Evolutionary conservation across 2,113 vertebrate genomes (phyloP).

Genomic region (Cyprinodon brontotheroides): DNA sequence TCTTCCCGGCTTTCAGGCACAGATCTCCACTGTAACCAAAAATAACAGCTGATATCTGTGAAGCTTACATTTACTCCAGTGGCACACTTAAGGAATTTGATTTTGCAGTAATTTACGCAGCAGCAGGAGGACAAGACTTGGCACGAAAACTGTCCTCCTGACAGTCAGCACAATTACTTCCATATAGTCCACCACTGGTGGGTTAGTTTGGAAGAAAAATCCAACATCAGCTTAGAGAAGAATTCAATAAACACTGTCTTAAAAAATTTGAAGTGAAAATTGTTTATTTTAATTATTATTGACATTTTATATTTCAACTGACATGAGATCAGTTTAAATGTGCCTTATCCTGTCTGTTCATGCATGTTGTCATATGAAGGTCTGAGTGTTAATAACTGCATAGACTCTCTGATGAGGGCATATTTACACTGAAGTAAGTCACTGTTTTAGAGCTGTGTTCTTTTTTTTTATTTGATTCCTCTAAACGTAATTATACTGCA

Average conservation of each 20-base stretch:
- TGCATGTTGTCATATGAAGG: conserved; percentile 23
- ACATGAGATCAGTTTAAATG: not conserved
- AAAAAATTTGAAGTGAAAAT: not conserved
- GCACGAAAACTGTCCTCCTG: conserved; percentile 19
- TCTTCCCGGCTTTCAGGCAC: not conserved
- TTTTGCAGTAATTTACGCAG: conserved; percentile 48
- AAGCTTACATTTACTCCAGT: conserved; percentile 19
- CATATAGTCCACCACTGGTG: not conserved
- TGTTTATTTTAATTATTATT: not conserved
- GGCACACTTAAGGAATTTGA: conserved; percentile 35
- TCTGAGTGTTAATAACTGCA: conserved; percentile 27
- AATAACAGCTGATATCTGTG: not conserved
- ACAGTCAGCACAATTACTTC: not conserved
- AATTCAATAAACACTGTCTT: not conserved
- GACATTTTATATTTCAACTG: not conserved
- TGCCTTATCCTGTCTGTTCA: not conserved
- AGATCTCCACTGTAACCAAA: conserved; percentile 10
- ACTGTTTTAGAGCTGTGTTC: not conserved
- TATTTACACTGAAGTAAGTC: conserved; percentile 14
- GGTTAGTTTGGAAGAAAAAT: conserved; percentile 2
- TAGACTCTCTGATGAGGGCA: conserved; percentile 26
- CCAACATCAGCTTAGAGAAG: not conserved
- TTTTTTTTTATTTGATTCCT: conserved; percentile 9
- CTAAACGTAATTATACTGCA: not conserved
- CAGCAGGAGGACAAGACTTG: conserved; percentile 35